Evolutionary conservation across 1,140 invertebrate species (phyloP), one percentile per base, ranked within the genome.

Genomic region (Meloidogyne floridensis): DNA sequence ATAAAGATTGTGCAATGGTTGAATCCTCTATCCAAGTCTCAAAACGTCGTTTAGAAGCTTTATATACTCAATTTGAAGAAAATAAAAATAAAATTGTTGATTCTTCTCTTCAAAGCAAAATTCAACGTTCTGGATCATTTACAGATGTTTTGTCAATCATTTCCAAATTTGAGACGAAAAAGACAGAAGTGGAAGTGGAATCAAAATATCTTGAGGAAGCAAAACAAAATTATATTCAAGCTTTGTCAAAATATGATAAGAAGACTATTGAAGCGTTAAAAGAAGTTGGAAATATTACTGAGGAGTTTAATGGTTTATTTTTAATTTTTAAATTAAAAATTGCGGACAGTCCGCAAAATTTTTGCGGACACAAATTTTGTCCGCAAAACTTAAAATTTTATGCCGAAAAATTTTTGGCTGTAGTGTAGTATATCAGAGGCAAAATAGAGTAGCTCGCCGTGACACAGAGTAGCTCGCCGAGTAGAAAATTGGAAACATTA

Each of bases 191-290:
- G n/a, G 15, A 5, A 65, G n/a, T 65, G 7, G 15, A 65, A 65
- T 15, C 15, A n/a, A 65, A 65, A 4, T 8, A 65, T 65, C n/a
- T 65, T n/a, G 59, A 65, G 5, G n/a, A n/a, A 3, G 59, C 59
- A n/a, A 65, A 65, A 65, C 59, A 65, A 11, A 65, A 65, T 18
- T 65, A n/a, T n/a, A 65, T 65, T n/a, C 59, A 65, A 65, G 59
- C 15, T n/a, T 65, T 65, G 59, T 15, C 59, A 65, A 65, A 65
- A 65, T 65, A 65, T 65, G 59, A 65, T 18, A 15, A 15, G 7
- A 15, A 65, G n/a, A 65, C 15, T 18, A 65, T 65, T 65, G 59
- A 65, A 65, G 59, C 59, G n/a, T 65, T 65, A n/a, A 65, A 65
- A 18, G 59, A 65, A 13, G 18, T 65, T 65, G 59, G 15, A 65